These are phyloP conservation scores for Dryoscopus gambensis DNA, from an alignment of 2,113 vertebrate species.

Conservation along the genomic window DNA sequence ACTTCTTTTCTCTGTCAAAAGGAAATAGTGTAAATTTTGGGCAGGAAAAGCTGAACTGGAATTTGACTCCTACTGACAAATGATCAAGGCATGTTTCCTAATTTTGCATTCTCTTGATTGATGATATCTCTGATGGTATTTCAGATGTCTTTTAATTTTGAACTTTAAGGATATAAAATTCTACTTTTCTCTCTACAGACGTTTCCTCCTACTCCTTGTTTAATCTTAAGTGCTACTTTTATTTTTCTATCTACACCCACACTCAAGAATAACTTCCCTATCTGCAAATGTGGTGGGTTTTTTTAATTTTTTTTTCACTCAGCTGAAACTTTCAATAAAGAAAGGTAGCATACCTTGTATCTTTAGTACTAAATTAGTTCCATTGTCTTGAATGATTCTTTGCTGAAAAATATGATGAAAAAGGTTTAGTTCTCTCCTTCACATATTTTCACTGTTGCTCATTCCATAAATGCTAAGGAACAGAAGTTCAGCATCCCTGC, in stretches of 20 bases:
- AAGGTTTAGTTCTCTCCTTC: not conserved
- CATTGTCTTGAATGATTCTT: not conserved
- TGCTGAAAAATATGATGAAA: not conserved
- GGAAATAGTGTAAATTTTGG: not conserved
- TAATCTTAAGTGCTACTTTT: conserved; percentile 41
- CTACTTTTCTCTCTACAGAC: conserved; percentile 29
- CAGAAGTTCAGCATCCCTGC: not conserved
- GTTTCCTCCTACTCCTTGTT: conserved; percentile 57
- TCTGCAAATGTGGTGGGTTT: not conserved
- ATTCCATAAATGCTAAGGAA: not conserved
- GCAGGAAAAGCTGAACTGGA: not conserved
- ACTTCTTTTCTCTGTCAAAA: not conserved
- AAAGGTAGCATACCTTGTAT: not conserved
- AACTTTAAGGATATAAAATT: conserved; percentile 14
- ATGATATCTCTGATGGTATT: not conserved
- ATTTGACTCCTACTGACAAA: not conserved
- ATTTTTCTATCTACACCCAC: conserved; percentile 63
- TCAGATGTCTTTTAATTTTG: conserved; percentile 24
- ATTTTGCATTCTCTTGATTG: not conserved
- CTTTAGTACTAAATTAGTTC: not conserved
- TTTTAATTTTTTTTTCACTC: not conserved
- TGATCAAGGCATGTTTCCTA: not conserved
- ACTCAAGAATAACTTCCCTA: conserved; percentile 30
- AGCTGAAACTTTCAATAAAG: conserved; percentile 10
- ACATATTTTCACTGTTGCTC: not conserved